Base-by-base conservation (phyloP, 2,113 vertebrate genomes). In the Charadrius vociferus region DNA sequence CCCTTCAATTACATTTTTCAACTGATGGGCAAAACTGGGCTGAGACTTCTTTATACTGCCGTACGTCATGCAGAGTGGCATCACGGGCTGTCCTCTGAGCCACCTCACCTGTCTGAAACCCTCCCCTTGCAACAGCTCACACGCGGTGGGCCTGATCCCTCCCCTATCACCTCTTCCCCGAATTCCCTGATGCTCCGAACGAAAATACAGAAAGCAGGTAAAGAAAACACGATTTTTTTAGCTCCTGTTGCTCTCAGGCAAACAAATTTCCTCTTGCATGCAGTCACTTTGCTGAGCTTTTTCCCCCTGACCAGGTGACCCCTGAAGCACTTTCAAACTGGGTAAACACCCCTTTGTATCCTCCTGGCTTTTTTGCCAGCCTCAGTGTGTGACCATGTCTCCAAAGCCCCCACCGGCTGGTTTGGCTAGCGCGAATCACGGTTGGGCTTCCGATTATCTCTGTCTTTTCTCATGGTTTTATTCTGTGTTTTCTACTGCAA, bases 311-410 rank as follows among this genome's bases (percentile, higher is more conserved):
- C 29, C 12, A 18, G 34, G 47, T 73, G 77, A 36, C 50, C 41
- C 19, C 12, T 4, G 2, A 55, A 56, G 39, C n/a, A 4, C 58
- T 29, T 71, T 34, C 19, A 41, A 50, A 41, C 58, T 30, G 27
- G 47, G 39, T 22, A 55, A 45, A 62, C 26, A n/a, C 56, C 14
- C 1, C 47, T 18, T 17, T 9, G 26, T 45, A 3, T 19, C 47
- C 56, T 36, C 18, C n/a, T 12, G 21, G 26, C 34, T 53, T 21
- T 21, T 72, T 19, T n/a, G 7, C 67, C 45, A 41, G 30, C 18
- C 20, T 34, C 12, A 9, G 1, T 1, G 24, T 4, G 2, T 36
- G 58, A 12, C 24, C 1, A 2, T 7, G 15, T 34, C 27, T 22
- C 27, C 14, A 34, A 73, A 55, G 59, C 34, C 22, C 14, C 18